phyloP scores from a whole-genome alignment of 2,797 vertebrate species.

The Thripadectes ignobilis region DNA sequence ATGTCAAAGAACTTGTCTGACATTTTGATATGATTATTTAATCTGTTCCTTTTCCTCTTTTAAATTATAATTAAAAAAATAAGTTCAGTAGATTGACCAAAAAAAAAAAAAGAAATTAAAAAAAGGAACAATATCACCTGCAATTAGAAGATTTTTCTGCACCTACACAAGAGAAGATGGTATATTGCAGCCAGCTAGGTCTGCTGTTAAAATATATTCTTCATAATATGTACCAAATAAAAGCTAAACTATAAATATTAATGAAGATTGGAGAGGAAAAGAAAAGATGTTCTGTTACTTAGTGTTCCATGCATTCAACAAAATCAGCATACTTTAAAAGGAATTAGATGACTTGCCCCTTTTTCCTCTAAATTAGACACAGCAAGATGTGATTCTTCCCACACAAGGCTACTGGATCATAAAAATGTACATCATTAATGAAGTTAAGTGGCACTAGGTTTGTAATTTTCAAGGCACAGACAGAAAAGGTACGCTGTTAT shows the following conservation, averaged over 20 bases:
- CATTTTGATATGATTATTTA: not conserved
- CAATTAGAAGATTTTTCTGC: constrained; percentile 35
- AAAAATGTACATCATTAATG: constrained; percentile 59
- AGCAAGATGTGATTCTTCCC: constrained; percentile 56
- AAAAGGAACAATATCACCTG: constrained; percentile 40
- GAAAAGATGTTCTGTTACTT: constrained; percentile 38
- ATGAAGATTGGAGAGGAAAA: constrained; percentile 32
- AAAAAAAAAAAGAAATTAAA: not conserved
- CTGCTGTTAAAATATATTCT: constrained; percentile 44
- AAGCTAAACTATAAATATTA: constrained; percentile 61
- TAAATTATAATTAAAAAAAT: not conserved
- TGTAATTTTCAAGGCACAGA: constrained; percentile 55
- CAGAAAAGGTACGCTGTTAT: constrained; percentile 38
- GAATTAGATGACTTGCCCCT: constrained; percentile 12
- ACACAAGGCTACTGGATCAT: constrained; percentile 48
- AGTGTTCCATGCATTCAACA: constrained; percentile 32
- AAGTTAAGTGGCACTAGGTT: constrained; percentile 50
- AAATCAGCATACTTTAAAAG: constrained; percentile 40
- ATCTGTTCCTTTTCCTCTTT: not conserved
- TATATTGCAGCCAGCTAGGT: not conserved
- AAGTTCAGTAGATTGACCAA: not conserved
- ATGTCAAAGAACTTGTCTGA: not conserved
- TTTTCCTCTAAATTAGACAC: constrained; percentile 48
- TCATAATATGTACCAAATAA: constrained; percentile 40
- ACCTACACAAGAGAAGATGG: not conserved